These are phyloP conservation scores for Shargacucullia verbasci DNA, from an alignment of 2,888 invertebrate genomes.

Conservation along the genomic window DNA sequence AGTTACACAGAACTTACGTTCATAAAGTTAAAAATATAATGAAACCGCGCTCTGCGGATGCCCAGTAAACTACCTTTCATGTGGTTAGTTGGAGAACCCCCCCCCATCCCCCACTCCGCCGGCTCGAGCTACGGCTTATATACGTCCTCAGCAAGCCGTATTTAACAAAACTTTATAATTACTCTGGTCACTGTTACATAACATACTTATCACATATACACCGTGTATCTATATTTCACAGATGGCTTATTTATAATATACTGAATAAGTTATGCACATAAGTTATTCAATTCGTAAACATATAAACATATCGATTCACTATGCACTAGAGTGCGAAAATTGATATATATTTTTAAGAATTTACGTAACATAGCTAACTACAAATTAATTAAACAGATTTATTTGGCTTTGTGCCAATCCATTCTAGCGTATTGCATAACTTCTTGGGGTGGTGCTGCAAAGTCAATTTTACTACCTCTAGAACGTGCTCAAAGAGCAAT, in stretches of 20 bases:
- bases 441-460: too few relatives aligned
- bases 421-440: too few relatives aligned
- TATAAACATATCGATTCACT: too few relatives aligned
- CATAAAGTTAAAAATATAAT: constrained; percentile 62
- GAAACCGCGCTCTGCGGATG: constrained; percentile 52
- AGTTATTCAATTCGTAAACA: constrained; percentile 33
- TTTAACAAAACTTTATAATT: constrained; percentile 54
- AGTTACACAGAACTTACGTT: constrained; percentile 50
- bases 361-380: too few relatives aligned
- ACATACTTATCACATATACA: constrained; percentile 28
- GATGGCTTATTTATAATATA: constrained; percentile 25
- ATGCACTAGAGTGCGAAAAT: too few relatives aligned
- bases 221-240: constrained; percentile 35
- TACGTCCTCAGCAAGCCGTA: constrained; percentile 38
- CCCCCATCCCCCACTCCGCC: background rate
- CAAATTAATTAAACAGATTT: too few relatives aligned
- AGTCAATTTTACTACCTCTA: too few relatives aligned
- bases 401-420: too few relatives aligned
- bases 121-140: constrained; percentile 22
- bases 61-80: constrained; percentile 56
- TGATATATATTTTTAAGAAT: too few relatives aligned
- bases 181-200: constrained; percentile 35
- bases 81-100: constrained; percentile 52
- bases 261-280: constrained; percentile 25
- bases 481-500: too few relatives aligned